A percentile compares a stretch with the other conserved stretches of the same genome.
These are phyloP conservation scores for Bombus sylvicola DNA, from an alignment of 1,140 invertebrate genomes.

Conservation along the genomic window DNA sequence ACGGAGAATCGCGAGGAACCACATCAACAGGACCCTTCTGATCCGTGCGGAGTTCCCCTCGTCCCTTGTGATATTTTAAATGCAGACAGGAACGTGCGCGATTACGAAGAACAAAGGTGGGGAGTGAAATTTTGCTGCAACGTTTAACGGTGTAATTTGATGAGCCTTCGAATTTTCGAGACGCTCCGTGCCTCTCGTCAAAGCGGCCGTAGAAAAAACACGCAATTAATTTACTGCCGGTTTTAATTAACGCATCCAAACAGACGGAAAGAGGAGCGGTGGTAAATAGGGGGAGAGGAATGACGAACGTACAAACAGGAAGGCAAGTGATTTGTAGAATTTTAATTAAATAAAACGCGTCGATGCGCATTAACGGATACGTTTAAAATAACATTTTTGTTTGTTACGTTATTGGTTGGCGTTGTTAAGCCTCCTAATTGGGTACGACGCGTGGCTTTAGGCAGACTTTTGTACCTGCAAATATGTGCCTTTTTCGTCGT, in stretches of 20 bases:
- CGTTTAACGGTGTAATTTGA: conserved; percentile 23
- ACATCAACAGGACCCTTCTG: background rate
- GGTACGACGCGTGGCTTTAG: background rate
- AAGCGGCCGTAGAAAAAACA: background rate
- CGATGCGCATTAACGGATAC: conserved; percentile 8
- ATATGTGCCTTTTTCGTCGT: background rate
- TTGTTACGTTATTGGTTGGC: background rate
- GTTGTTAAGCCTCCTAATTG: conserved; percentile 14
- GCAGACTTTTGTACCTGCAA: background rate
- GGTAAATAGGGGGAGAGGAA: too few relatives aligned
- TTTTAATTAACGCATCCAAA: conserved; percentile 31
- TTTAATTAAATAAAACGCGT: conserved; percentile 40
- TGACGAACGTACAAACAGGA: background rate
- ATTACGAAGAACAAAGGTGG: too few relatives aligned
- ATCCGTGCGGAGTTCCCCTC: background rate
- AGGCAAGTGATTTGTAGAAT: conserved; percentile 24
- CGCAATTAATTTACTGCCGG: conserved; percentile 29
- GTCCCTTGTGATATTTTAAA: conserved; percentile 15
- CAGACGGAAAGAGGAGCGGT: background rate
- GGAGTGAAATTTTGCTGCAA: background rate
- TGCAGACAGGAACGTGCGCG: background rate
- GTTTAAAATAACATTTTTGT: conserved; percentile 30
- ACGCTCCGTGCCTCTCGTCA: background rate
- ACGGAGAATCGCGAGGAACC: background rate
- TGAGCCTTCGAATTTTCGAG: conserved; percentile 1